These are phyloP conservation scores for Heterohyrax brucei DNA, from an alignment of 2,797 vertebrate genomes.

Conservation along the genomic window DNA sequence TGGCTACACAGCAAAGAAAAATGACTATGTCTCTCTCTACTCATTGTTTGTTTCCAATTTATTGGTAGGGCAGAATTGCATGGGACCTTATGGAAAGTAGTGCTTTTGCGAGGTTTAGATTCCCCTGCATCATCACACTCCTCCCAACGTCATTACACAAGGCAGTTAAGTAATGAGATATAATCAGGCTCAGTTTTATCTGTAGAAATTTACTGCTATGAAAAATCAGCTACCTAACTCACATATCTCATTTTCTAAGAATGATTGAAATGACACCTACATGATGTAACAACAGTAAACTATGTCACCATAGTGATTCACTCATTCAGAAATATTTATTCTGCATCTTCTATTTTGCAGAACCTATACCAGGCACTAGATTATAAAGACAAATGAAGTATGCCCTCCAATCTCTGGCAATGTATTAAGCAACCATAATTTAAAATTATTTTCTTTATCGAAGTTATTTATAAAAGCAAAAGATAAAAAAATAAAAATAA, in stretches of 20 bases:
- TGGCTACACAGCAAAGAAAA: conserved; percentile 81
- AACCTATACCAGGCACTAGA: neutral
- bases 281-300: conserved; percentile 28
- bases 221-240: conserved; percentile 62
- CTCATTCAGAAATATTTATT: conserved; percentile 58
- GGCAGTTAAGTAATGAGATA: conserved; percentile 70
- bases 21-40: conserved; percentile 51
- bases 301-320: conserved; percentile 21
- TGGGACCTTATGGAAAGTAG: neutral
- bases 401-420: neutral
- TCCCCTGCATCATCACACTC: conserved; percentile 70
- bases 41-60: conserved; percentile 74
- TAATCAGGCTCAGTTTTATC: neutral
- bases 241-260: conserved; percentile 67
- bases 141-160: conserved; percentile 51
- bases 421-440: neutral
- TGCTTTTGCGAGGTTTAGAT: conserved; percentile 71
- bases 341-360: neutral
- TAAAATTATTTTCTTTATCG: conserved; percentile 30
- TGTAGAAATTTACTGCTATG: conserved; percentile 20
- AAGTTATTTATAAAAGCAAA: neutral
- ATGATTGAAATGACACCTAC: conserved; percentile 5
- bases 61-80: neutral
- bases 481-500: neutral
- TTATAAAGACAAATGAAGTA: conserved; percentile 10